Conservation (phyloP, 35 echinoderm and acorn worm genomes). For the Apostichopus japonicus region DNA sequence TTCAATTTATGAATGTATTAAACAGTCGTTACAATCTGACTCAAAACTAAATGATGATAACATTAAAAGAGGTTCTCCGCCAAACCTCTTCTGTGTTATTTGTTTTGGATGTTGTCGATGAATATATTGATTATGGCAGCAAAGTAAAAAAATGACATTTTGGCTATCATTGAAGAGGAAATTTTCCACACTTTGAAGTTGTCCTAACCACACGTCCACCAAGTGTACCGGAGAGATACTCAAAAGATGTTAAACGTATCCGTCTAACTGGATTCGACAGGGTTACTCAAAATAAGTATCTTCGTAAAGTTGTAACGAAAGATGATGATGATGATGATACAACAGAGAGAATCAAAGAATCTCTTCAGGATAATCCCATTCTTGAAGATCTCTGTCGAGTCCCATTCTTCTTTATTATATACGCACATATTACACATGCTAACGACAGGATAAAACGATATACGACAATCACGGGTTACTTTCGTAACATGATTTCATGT, state of each 20-base stretch:
- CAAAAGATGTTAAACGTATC: not conserved
- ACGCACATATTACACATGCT: not conserved
- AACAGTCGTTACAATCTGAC: not conserved
- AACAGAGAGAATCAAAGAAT: not conserved
- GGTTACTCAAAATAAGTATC: not conserved
- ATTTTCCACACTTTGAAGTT: constrained; percentile 9
- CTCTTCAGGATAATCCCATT: not conserved
- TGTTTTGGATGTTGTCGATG: constrained; percentile 22
- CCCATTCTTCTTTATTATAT: constrained; percentile 1
- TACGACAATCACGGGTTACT: not conserved
- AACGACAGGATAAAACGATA: not conserved
- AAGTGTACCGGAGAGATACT: not conserved
- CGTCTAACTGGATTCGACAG: constrained; percentile 9
- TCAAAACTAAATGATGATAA: not conserved
- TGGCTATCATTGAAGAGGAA: not conserved
- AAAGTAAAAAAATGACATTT: not conserved
- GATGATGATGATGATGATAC: not conserved
- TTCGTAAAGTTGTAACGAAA: not conserved
- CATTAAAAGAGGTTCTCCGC: not conserved
- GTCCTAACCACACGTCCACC: not conserved
- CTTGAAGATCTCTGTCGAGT: constrained; percentile 5
- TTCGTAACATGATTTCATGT: not conserved
- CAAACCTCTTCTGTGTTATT: not conserved
- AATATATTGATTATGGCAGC: not conserved
- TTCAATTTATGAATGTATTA: constrained; percentile 13